Evolutionary conservation across 1,140 invertebrate species (phyloP), one percentile per base, ranked within the genome.

Genomic region (Oncopeltus fasciatus): DNA sequence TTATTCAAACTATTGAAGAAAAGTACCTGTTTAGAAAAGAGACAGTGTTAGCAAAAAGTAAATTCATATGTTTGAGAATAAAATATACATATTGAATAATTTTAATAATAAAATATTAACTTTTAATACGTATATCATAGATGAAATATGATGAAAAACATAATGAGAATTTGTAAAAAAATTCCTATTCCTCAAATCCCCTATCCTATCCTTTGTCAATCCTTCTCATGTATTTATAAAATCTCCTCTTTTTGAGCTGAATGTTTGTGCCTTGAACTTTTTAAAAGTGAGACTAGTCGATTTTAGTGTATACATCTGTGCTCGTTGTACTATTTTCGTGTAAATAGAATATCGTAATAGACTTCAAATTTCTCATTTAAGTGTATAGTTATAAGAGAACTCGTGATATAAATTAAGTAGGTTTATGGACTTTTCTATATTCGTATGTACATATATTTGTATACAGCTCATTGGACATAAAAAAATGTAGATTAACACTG

Each of bases 241-340:
- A 38, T 38, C 31, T 14, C 31, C 14, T 38, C 5, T 14, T 8
- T 38, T 38, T 38, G 49, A 8, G 21, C 26, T 53, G 21, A 53
- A 24, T 53, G 12, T 53, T 27, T 14, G 49, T 53, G 49, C 49
- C 49, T 53, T 53, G 49, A 53, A 53, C 49, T 53, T 24, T 53
- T 24, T 53, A 18, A 24, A 24, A 24, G 24, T 27, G 49, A 8
- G 49, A 53, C 49, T 53, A 53, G 49, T 53, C 49, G 5, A 46
- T 53, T 53, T 53, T 53, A 8, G 49, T 53, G 49, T 53, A 24
- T 53, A 53, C 49, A 27, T 53, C 24, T 53, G 49, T 53, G 49
- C 49, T 18, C 49, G 18, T 26, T 53, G 49, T 53, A 53, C 26
- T 53, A 53, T 24, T 24, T 51, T 53, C 49, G 49, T 53, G 49